Percentiles rank a stretch among this genome's conserved stretches.
phyloP scores from a whole-genome alignment of 2,888 invertebrate genomes.

The Nematopogon swammerdamellus region DNA sequence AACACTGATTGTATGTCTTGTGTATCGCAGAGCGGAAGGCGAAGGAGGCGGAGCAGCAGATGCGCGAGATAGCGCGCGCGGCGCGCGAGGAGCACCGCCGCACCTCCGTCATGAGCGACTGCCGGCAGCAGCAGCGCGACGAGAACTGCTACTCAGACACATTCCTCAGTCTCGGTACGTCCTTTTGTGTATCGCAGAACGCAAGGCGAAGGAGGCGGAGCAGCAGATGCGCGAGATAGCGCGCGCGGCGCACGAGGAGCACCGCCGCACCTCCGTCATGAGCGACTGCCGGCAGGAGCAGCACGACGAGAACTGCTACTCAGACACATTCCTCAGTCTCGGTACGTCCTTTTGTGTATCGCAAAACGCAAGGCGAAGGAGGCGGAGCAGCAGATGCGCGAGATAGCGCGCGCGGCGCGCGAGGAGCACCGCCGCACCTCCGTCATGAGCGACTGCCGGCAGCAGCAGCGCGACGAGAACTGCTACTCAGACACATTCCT shows the following conservation, averaged over 20 bases:
- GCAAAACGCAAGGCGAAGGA: constrained; percentile 67
- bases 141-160: constrained; percentile 8
- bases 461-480: constrained; percentile 4
- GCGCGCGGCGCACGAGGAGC: constrained; percentile 64
- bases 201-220: constrained; percentile 68
- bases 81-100: constrained; percentile 66
- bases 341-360: too few species aligned
- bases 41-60: constrained; percentile 66
- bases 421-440: constrained; percentile 62
- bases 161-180: constrained; percentile 4
- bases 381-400: constrained; percentile 64
- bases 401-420: constrained; percentile 65
- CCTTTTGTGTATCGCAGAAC: too few species aligned
- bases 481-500: constrained; percentile 7
- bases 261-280: constrained; percentile 52
- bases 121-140: constrained; percentile 7
- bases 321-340: constrained; percentile 5
- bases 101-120: constrained; percentile 41
- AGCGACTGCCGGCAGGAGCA: too few species aligned
- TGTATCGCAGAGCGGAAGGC: constrained; percentile 67
- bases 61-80: constrained; percentile 64
- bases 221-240: constrained; percentile 67
- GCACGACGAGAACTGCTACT: constrained; percentile 6
- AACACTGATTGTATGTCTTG: too few species aligned
- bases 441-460: too few species aligned